A percentile compares a stretch with the other conserved stretches of the same genome.
Conservation (phyloP, 1,140 invertebrate genomes). For the Oncopeltus fasciatus region DNA sequence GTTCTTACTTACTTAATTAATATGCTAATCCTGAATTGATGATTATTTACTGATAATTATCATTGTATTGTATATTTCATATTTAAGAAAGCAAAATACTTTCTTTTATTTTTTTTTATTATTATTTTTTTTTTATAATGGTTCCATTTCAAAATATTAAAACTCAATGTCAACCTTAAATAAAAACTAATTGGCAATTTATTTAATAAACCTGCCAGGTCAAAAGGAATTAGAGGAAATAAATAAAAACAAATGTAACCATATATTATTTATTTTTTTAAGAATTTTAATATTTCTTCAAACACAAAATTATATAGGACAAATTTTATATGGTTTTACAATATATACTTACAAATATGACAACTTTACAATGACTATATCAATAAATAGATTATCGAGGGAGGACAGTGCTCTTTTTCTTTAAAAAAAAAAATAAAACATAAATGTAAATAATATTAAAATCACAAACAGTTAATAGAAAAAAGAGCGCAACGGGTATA, state of each 20-base stretch:
- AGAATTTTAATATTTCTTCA: conserved; percentile 21
- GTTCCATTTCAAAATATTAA: too few relatives aligned
- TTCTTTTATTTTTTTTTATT: not conserved
- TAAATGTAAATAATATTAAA: not conserved
- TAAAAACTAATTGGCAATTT: too few relatives aligned
- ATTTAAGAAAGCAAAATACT: not conserved
- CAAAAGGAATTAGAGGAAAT: not conserved
- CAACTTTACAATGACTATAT: conserved; percentile 23
- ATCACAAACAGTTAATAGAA: not conserved
- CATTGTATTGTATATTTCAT: not conserved
- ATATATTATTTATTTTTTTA: conserved; percentile 22
- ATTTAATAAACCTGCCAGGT: too few relatives aligned
- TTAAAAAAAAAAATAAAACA: too few relatives aligned
- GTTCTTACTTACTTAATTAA: not conserved
- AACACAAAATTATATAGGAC: conserved; percentile 24
- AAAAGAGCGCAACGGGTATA: not conserved
- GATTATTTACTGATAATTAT: not conserved
- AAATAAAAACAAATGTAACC: conserved; percentile 15
- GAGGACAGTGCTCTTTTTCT: conserved; percentile 1
- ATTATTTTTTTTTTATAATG: not conserved
- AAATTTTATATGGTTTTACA: conserved; percentile 20
- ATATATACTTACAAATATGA: conserved; percentile 22
- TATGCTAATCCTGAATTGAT: not conserved
- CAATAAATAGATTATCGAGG: conserved; percentile 17
- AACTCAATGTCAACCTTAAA: too few relatives aligned